phyloP scores from a whole-genome alignment of 1,140 invertebrate genomes.

The Drosophila triauraria region DNA sequence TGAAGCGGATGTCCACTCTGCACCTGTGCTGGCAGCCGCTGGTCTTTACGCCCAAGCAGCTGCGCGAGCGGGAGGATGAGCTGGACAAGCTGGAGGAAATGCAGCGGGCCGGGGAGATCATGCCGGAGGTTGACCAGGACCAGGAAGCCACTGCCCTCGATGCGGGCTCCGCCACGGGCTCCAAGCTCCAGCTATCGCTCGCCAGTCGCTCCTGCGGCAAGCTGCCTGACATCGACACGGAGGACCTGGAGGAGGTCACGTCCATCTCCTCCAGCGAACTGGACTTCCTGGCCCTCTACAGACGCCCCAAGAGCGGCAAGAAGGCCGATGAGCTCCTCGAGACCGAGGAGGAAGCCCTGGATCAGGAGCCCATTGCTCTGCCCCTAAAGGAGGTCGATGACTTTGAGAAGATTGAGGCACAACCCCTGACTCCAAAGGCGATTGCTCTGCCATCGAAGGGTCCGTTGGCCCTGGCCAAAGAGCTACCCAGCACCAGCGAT shows the following conservation, averaged over 20 bases:
- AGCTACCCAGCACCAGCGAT: neutral
- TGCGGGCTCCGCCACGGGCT: neutral
- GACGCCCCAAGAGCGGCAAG: slow-evolving; percentile 12
- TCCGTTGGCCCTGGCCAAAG: neutral
- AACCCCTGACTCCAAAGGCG: neutral
- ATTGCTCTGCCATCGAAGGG: no score
- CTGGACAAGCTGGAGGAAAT: slow-evolving; percentile 52
- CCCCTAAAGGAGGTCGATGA: neutral
- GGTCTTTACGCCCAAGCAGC: slow-evolving; percentile 54
- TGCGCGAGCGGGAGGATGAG: slow-evolving; percentile 59
- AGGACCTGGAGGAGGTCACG: slow-evolving; percentile 22
- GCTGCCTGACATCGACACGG: slow-evolving; percentile 7
- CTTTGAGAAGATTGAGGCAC: neutral
- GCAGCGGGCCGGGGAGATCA: slow-evolving; percentile 9
- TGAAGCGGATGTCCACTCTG: slow-evolving; percentile 62
- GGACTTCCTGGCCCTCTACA: slow-evolving; percentile 51
- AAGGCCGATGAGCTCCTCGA: slow-evolving; percentile 1
- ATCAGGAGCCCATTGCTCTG: neutral
- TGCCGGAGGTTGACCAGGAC: slow-evolving; percentile 12
- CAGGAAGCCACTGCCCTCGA: neutral
- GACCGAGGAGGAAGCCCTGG: neutral
- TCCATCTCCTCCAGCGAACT: slow-evolving; percentile 42
- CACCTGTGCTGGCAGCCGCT: slow-evolving; percentile 65
- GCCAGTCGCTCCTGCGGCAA: slow-evolving; percentile 16
- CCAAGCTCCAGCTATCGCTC: neutral